Base-by-base conservation (phyloP, 2,797 vertebrate species). In the Peromyscus melanophrys region DNA sequence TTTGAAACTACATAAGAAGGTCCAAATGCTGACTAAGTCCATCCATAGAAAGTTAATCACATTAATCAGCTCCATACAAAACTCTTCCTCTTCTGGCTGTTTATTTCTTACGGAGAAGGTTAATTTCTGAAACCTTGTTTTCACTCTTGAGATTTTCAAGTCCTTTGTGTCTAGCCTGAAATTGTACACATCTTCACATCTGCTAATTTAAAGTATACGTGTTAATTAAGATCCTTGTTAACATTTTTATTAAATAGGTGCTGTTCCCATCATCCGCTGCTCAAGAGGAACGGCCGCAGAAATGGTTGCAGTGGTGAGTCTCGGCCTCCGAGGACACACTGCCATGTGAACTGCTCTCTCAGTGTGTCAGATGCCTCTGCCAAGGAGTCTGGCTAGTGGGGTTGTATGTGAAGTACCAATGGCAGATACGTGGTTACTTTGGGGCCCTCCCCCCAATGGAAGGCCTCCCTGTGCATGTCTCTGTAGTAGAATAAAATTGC, bases 251-350 rank as follows among this genome's bases (percentile, higher is more conserved):
- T 97, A 98, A 96, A 97, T 97, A 99, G 99, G 99, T 89, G 99
- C 99, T 46, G 99, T 99, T 97, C 99, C 99, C 34, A 99, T 99
- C 98, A 99, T 99, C 98, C 99, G 99, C 98, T 99, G 99, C 98
- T 99, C 99, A 98, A 99, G 99, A 98, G 99, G 99, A 98, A 99
- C 99, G 80, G 99, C 99, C 97, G 99, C 99, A 96, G 99, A 99
- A 98, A 99, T 99, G 99, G 99, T 99, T 43, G 99, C 99, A 65
- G 99, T 99, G 99, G 99, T 99, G 98, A 99, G 99, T 98, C 71
- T 92, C 84, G 95, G 73, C 96, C 78, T 81, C 49, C 21, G 59
- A 59, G 27, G 31, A 84, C 86, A 89, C 59, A 83, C 88, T 71
- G 49, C 4, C 78, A 8, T 82, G 16, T 96, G 73, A 78, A 14